phyloP scores from a whole-genome alignment of 2,888 invertebrate species.

The Leucozona laternaria region DNA sequence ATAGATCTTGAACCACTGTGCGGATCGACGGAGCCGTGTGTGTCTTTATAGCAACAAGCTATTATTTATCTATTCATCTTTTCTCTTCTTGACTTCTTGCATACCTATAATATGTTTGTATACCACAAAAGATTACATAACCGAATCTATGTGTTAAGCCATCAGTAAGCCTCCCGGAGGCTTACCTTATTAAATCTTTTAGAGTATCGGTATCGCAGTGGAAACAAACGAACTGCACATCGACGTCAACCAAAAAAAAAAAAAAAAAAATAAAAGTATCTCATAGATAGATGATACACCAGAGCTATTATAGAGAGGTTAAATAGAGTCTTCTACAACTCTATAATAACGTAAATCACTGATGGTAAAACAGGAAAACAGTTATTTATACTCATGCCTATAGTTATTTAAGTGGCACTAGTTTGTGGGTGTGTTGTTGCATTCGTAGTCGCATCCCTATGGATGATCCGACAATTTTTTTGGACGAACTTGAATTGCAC shows the following conservation, averaged over 20 bases:
- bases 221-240: background rate
- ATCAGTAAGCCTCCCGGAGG: conserved; percentile 25
- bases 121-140: conserved; percentile 18
- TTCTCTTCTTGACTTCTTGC: conserved; percentile 24
- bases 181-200: conserved; percentile 27
- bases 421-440: conserved; percentile 7
- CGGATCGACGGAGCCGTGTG: conserved; percentile 6
- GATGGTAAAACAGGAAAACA: conserved; percentile 33
- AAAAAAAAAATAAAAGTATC: background rate
- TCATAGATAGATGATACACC: background rate
- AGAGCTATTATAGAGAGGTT: conserved; percentile 40
- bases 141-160: conserved; percentile 31
- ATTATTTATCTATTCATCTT: conserved; percentile 68
- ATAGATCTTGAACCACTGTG: background rate
- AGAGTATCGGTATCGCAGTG: background rate
- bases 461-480: conserved; percentile 32
- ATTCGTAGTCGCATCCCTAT: conserved; percentile 35
- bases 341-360: conserved; percentile 54
- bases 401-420: conserved; percentile 32
- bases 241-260: conserved; percentile 11
- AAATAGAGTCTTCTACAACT: conserved; percentile 25
- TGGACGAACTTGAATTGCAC: conserved; percentile 35
- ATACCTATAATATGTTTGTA: background rate
- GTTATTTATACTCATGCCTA: conserved; percentile 44
- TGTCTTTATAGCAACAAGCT: conserved; percentile 35